Evolutionary conservation across 2,797 vertebrate species (phyloP).

Genomic region (Peromyscus melanophrys): DNA sequence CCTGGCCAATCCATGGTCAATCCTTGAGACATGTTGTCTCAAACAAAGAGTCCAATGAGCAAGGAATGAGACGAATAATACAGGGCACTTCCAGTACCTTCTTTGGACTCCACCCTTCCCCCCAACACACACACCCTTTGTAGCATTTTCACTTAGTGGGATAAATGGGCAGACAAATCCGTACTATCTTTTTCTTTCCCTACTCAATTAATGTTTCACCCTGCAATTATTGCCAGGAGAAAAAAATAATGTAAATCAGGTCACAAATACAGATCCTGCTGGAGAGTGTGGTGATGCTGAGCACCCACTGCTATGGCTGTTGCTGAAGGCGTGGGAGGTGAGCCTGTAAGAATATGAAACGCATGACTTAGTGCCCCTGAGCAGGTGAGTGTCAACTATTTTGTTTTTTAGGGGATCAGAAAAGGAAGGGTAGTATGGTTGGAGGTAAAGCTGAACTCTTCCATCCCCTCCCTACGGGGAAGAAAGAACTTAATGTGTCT

Average conservation of each 20-base stretch:
- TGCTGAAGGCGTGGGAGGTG: neutral
- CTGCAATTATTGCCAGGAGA: neutral
- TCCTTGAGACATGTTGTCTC: neutral
- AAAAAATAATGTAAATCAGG: neutral
- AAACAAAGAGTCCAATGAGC: neutral
- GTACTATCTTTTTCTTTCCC: neutral
- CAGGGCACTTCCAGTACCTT: neutral
- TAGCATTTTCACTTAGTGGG: neutral
- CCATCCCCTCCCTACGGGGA: constrained; percentile 43
- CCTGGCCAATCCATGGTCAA: neutral
- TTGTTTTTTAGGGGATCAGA: constrained; percentile 25
- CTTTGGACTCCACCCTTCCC: neutral
- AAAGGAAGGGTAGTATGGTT: neutral
- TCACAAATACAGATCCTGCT: neutral
- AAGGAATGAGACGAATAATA: fast-evolving
- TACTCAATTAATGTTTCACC: constrained; percentile 17
- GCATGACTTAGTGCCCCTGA: neutral
- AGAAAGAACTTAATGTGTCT: neutral
- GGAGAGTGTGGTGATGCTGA: neutral
- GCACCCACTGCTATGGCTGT: no score
- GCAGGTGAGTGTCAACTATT: neutral
- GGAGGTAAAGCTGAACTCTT: constrained; percentile 41
- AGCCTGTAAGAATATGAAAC: neutral
- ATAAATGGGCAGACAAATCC: neutral
- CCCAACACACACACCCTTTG: neutral